Conservation (phyloP, 2,113 vertebrate species). For the Butorides virescens region DNA sequence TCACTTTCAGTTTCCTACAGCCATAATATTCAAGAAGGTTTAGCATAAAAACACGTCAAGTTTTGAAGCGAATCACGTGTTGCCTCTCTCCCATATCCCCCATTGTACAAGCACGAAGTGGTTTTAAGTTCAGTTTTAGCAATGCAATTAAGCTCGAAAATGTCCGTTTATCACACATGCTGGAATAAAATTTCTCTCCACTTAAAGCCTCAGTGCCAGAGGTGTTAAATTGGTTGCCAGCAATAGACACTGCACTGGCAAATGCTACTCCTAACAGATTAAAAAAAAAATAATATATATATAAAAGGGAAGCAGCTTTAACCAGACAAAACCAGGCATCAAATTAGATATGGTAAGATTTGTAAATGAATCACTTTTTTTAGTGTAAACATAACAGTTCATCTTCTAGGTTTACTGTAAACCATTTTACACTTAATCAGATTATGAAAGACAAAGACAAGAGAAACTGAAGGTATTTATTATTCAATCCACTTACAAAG, state of each 20-base stretch:
- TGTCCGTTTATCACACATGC: neutral
- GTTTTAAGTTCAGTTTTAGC: constrained; percentile 33
- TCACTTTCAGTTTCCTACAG: neutral
- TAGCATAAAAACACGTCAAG: neutral
- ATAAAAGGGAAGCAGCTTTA: constrained; percentile 24
- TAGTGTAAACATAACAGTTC: constrained; percentile 49
- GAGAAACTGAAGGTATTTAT: constrained; percentile 79
- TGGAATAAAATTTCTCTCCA: neutral
- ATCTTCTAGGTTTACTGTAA: constrained; percentile 49
- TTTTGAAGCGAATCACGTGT: neutral
- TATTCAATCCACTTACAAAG: constrained; percentile 79
- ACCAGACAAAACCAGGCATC: constrained; percentile 41
- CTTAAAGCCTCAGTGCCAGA: constrained; percentile 21
- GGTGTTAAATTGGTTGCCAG: constrained; percentile 8
- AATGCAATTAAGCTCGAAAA: neutral
- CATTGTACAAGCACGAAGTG: neutral
- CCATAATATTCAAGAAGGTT: neutral
- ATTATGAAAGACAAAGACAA: constrained; percentile 74
- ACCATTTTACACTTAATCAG: constrained; percentile 46
- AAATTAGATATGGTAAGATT: constrained; percentile 3
- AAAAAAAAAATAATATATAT: neutral
- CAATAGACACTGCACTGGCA: neutral
- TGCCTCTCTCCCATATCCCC: neutral
- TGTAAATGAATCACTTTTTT: constrained; percentile 16
- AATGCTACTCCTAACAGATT: constrained; percentile 28